A percentile compares a stretch with the other conserved stretches of the same genome.
Conservation (phyloP, 1,140 invertebrate species). For the Choristoneura fumiferana region DNA sequence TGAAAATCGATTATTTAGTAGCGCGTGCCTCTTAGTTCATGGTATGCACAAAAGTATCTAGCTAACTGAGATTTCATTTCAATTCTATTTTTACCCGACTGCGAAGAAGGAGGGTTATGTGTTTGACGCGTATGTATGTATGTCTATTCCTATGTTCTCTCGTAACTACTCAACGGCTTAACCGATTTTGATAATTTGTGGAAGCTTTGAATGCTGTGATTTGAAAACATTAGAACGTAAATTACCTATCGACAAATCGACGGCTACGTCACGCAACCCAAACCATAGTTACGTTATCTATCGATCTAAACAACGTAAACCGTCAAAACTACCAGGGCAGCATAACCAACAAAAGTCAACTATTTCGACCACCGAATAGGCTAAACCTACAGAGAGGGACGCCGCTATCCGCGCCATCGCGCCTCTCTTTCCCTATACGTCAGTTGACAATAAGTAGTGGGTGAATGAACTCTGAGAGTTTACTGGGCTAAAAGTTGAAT, state of each 20-base stretch:
- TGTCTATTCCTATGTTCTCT: no score
- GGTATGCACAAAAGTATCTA: no score
- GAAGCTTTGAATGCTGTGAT: no score
- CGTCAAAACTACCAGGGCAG: slow-evolving; percentile 69
- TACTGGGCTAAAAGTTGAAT: slow-evolving; percentile 79
- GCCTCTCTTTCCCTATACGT: slow-evolving; percentile 65
- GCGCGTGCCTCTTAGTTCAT: no score
- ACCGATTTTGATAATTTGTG: no score
- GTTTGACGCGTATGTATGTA: no score
- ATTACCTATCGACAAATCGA: slow-evolving; percentile 43
- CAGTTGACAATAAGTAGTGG: slow-evolving; percentile 75
- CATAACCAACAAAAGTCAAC: slow-evolving; percentile 63
- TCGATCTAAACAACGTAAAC: slow-evolving; percentile 70
- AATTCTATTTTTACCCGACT: no score
- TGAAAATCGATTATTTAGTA: no score
- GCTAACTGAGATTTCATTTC: no score
- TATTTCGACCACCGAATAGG: slow-evolving; percentile 59
- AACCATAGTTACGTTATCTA: slow-evolving; percentile 49
- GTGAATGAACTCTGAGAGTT: slow-evolving; percentile 77
- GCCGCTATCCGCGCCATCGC: slow-evolving; percentile 50
- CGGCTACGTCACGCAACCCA: slow-evolving; percentile 33
- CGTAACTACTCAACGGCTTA: no score
- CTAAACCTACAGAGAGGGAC: slow-evolving; percentile 61
- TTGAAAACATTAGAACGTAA: slow-evolving; percentile 32
- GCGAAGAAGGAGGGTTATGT: no score